Evolutionary conservation across 2,797 vertebrate species (phyloP), one percentile per base, ranked within the genome.

Genomic region (Siniperca obscura): DNA sequence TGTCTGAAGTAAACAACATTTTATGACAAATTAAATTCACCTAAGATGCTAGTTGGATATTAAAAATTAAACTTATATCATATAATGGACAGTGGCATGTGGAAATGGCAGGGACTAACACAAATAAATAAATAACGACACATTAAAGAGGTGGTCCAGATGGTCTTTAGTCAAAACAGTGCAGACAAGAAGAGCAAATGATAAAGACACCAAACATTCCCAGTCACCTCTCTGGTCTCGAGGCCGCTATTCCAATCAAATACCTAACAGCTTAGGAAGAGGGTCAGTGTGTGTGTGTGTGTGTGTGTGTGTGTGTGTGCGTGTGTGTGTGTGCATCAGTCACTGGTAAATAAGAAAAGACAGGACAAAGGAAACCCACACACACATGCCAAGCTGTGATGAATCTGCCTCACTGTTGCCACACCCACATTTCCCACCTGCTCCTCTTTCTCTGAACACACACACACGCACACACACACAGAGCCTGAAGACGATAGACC

Each of bases 301-400:
- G 36, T 21, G 59, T 21, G 34, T 30, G 69, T 7, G 69, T 73
- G 70, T 40, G 55, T 70, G 76, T 62, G 71, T 70, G 70, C 81
- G 73, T 75, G 73, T 69, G 80, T 72, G 74, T 71, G 61, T 64
- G 77, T 55, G 25, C 62, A 73, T 84, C 70, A 64, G 57, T 87
- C 80, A 69, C 46, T 87, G 75, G 53, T 74, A 83, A 86, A 85
- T 75, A 50, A 81, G 87, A 83, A 57, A 65, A 66, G 86, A 84
- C 85, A 90, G 76, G 90, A 93, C 90, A 94, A 94, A 93, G 91
- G 36, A 90, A 85, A 64, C 68, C 40, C 88, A 88, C 84, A 85
- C 50, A 92, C 88, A 85, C 86, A 84, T 59, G 76, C 83, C 90
- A 89, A 74, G 69, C 89, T 87, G 84, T 90, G 93, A 95, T 93